These are phyloP conservation scores for Hestina assimilis DNA, from an alignment of 1,140 invertebrate genomes.

Conservation along the genomic window DNA sequence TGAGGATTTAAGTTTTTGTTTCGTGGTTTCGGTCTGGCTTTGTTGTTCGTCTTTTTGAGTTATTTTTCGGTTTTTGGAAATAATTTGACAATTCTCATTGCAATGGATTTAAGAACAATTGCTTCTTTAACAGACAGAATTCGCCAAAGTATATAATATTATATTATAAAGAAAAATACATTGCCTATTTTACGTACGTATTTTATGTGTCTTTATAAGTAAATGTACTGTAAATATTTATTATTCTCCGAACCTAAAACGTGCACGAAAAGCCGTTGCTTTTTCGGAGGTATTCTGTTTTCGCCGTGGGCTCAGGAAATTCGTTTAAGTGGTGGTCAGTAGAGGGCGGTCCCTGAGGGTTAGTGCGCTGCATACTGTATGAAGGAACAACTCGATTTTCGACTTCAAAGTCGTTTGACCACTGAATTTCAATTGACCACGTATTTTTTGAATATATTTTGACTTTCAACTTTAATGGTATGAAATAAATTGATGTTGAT, in stretches of 20 bases:
- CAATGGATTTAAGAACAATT: not conserved
- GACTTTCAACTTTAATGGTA: not conserved
- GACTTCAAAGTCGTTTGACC: constrained; percentile 61
- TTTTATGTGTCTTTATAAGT: too few species aligned
- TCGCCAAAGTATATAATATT: not conserved
- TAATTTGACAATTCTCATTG: not conserved
- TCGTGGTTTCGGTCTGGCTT: not conserved
- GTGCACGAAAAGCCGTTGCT: not conserved
- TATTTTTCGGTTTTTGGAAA: not conserved
- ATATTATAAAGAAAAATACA: too few species aligned
- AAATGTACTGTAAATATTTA: not conserved
- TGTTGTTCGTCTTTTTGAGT: not conserved
- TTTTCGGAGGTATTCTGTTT: not conserved
- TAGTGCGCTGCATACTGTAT: constrained; percentile 62
- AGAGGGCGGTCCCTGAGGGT: constrained; percentile 49
- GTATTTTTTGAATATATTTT: constrained; percentile 7
- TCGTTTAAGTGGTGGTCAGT: constrained; percentile 38
- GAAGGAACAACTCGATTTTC: constrained; percentile 68
- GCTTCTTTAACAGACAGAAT: not conserved
- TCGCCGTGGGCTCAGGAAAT: constrained; percentile 10
- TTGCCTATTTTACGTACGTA: too few species aligned
- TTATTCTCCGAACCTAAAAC: not conserved
- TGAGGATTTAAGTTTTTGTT: constrained; percentile 9
- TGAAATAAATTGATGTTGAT: too few species aligned
- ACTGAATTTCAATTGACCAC: constrained; percentile 23